phyloP scores from a whole-genome alignment of 1,140 invertebrate genomes.

The Drosophila lacertosa region DNA sequence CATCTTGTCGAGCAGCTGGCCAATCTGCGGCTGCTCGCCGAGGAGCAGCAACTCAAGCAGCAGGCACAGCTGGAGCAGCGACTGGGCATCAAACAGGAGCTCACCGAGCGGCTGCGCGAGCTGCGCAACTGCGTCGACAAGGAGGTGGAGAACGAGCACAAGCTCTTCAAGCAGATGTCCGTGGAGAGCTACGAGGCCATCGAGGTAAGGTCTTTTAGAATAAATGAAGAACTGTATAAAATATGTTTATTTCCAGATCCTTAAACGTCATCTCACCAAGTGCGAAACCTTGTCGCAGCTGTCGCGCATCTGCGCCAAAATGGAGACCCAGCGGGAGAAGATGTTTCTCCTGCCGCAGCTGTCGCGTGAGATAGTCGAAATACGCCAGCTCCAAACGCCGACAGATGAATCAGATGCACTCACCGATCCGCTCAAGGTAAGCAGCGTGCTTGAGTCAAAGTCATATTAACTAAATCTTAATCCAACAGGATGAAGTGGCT shows the following conservation, averaged over 20 bases:
- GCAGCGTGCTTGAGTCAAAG: too few species aligned
- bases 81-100: slow-evolving; percentile 59
- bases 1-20: slow-evolving; percentile 63
- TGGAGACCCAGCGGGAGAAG: slow-evolving; percentile 86
- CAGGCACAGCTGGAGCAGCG: slow-evolving; percentile 65
- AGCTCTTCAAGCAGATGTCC: slow-evolving; percentile 66
- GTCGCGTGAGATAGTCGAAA: slow-evolving; percentile 58
- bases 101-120: slow-evolving; percentile 55
- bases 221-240: too few species aligned
- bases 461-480: too few species aligned
- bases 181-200: slow-evolving; percentile 68
- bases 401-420: slow-evolving; percentile 1
- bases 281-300: slow-evolving; percentile 85
- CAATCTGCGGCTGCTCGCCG: slow-evolving; percentile 62
- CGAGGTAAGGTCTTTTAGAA: slow-evolving; percentile 41
- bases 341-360: slow-evolving; percentile 85
- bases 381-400: slow-evolving; percentile 38
- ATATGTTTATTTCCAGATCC: slow-evolving; percentile 28
- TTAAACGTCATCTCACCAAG: slow-evolving; percentile 76
- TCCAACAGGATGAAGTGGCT: slow-evolving; percentile 47
- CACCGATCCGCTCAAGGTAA: slow-evolving; percentile 55
- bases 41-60: slow-evolving; percentile 65
- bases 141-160: slow-evolving; percentile 48
- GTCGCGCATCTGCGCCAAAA: slow-evolving; percentile 85
- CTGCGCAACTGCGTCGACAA: slow-evolving; percentile 65